Percentiles rank a stretch among this genome's conserved stretches.
Evolutionary conservation across 1,140 invertebrate species (phyloP).

Genomic region (Drosophila tristis): DNA sequence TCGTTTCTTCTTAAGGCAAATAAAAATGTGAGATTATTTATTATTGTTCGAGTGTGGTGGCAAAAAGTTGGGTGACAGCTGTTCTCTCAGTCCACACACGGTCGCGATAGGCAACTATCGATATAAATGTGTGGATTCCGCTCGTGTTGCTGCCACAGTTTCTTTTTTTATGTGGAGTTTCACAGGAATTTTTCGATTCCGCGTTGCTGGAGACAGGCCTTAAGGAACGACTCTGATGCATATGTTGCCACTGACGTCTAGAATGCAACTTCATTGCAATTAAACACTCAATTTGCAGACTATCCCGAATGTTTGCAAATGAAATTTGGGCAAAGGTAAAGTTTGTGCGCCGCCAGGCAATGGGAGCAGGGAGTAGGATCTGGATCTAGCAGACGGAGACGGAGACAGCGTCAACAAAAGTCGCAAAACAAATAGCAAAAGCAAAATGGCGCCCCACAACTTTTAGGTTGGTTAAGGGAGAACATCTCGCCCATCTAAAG

Average conservation of each 20-base stretch:
- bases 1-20: no score
- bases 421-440: conserved; percentile 77
- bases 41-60: no score
- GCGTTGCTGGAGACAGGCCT: no score
- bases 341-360: conserved; percentile 51
- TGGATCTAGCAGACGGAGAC: conserved; percentile 21
- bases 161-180: no score
- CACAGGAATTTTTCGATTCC: no score
- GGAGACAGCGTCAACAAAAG: conserved; percentile 70
- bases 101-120: no score
- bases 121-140: no score
- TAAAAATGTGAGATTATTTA: no score
- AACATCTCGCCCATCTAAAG: conserved; percentile 39
- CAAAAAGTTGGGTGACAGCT: no score
- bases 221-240: conserved; percentile 10
- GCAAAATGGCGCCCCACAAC: conserved; percentile 70
- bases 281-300: conserved; percentile 76
- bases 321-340: conserved; percentile 77
- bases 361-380: conserved; percentile 3
- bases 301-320: conserved; percentile 67
- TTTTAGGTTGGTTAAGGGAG: conserved; percentile 23
- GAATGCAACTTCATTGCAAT: conserved; percentile 67
- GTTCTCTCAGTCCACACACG: no score
- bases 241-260: conserved; percentile 56
- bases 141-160: no score